phyloP scores from a whole-genome alignment of 2,888 invertebrate genomes.

The Lysandra bellargus region DNA sequence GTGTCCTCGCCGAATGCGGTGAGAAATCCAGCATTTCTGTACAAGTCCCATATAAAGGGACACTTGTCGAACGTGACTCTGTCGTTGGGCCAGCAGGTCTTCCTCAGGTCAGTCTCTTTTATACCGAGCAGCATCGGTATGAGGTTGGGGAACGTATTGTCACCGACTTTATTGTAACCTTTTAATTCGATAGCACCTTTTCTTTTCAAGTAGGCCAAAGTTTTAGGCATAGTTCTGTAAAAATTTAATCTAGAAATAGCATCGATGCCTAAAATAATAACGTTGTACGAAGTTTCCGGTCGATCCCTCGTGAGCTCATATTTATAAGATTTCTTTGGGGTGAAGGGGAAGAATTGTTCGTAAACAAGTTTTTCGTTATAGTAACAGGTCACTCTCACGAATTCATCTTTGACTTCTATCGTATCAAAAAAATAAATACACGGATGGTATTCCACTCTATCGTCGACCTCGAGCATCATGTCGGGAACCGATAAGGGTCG shows the following conservation, averaged over 20 bases:
- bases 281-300: conserved; percentile 76
- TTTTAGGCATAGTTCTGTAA: conserved; percentile 90
- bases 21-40: conserved; percentile 84
- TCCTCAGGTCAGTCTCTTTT: conserved; percentile 82
- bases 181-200: conserved; percentile 87
- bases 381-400: conserved; percentile 84
- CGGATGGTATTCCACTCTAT: conserved; percentile 68
- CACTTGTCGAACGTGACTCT: conserved; percentile 87
- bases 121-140: conserved; percentile 89
- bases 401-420: conserved; percentile 80
- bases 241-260: conserved; percentile 92
- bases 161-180: conserved; percentile 96
- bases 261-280: conserved; percentile 91
- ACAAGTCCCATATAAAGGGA: conserved; percentile 92
- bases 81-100: conserved; percentile 82
- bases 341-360: conserved; percentile 85
- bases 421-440: conserved; percentile 74
- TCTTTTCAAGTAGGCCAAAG: conserved; percentile 80
- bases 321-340: conserved; percentile 66
- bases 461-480: conserved; percentile 65
- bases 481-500: conserved; percentile 72
- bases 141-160: conserved; percentile 96
- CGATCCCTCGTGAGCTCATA: conserved; percentile 44
- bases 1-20: conserved; percentile 93
- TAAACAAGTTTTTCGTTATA: conserved; percentile 75